Evolutionary conservation across 2,113 vertebrate species (phyloP).

Genomic region (Chinchilla lanigera): DNA sequence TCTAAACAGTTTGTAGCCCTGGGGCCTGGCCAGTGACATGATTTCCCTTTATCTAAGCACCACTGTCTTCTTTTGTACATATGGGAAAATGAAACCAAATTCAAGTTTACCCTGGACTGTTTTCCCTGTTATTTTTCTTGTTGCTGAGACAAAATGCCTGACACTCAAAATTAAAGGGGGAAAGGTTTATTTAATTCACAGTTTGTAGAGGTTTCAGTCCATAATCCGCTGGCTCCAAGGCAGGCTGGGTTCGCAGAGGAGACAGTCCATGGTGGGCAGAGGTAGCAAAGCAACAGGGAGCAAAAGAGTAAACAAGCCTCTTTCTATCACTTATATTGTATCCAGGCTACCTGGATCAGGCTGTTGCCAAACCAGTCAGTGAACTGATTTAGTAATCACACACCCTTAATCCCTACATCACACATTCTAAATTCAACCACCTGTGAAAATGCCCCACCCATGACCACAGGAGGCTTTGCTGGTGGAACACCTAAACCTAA

Average conservation of each 20-base stretch:
- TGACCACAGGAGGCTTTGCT: neutral
- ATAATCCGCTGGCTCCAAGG: neutral
- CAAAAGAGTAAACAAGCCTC: neutral
- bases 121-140: neutral
- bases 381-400: neutral
- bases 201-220: neutral
- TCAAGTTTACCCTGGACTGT: neutral
- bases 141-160: neutral
- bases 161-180: neutral
- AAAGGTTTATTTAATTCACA: neutral
- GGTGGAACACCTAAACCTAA: neutral
- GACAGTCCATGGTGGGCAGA: neutral
- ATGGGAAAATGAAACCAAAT: neutral
- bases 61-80: neutral
- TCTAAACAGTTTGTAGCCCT: neutral
- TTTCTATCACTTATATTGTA: neutral
- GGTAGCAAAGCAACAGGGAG: neutral
- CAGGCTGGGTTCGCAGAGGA: neutral
- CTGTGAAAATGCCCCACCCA: neutral
- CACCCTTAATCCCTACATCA: neutral
- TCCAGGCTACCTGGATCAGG: neutral
- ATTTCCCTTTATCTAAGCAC: neutral
- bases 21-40: neutral
- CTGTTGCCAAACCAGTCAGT: neutral
- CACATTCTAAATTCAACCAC: neutral